Conservation (phyloP, 1,140 invertebrate species). For the Drosophila pseudoananassae region DNA sequence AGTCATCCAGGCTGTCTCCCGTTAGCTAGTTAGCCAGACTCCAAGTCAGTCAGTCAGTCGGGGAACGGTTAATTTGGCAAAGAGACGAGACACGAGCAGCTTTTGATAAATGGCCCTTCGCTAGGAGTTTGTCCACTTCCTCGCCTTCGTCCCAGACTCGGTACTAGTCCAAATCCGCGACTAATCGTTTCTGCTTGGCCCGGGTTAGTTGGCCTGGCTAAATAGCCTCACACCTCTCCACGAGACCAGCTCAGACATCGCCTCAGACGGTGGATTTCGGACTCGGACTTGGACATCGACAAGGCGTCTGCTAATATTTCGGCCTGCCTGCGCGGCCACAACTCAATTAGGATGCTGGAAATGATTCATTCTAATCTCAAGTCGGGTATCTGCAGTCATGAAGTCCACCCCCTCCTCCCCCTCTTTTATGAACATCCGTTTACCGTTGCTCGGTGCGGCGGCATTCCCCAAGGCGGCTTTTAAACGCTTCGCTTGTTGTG, state of each 20-base stretch:
- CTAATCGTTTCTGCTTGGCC: slow-evolving; percentile 48
- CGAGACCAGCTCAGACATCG: slow-evolving; percentile 12
- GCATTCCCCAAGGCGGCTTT: slow-evolving; percentile 59
- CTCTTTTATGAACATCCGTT: slow-evolving; percentile 23
- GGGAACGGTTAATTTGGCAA: slow-evolving; percentile 61
- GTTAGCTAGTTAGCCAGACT: slow-evolving; percentile 35
- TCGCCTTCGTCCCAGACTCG: slow-evolving; percentile 18
- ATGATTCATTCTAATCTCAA: slow-evolving; percentile 80
- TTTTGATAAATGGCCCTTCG: slow-evolving; percentile 72
- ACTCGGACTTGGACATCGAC: slow-evolving; percentile 36
- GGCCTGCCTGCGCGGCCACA: slow-evolving; percentile 56
- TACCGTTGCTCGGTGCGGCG: slow-evolving; percentile 61
- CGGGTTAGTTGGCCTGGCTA: slow-evolving; percentile 44
- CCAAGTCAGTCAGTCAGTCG: slow-evolving; percentile 43
- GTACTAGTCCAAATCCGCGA: slow-evolving; percentile 24
- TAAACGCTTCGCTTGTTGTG: slow-evolving; percentile 69
- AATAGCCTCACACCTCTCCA: slow-evolving; percentile 55
- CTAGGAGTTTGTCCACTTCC: slow-evolving; percentile 40
- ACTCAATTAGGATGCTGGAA: slow-evolving; percentile 79
- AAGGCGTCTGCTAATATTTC: slow-evolving; percentile 52
- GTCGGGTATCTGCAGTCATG: slow-evolving; percentile 78
- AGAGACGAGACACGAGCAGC: slow-evolving; percentile 70
- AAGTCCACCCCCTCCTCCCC: slow-evolving; percentile 23
- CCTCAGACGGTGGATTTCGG: slow-evolving; percentile 10
- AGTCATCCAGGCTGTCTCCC: slow-evolving; percentile 25